Conservation (phyloP, 2,797 vertebrate genomes). For the Esox masquinongy region DNA sequence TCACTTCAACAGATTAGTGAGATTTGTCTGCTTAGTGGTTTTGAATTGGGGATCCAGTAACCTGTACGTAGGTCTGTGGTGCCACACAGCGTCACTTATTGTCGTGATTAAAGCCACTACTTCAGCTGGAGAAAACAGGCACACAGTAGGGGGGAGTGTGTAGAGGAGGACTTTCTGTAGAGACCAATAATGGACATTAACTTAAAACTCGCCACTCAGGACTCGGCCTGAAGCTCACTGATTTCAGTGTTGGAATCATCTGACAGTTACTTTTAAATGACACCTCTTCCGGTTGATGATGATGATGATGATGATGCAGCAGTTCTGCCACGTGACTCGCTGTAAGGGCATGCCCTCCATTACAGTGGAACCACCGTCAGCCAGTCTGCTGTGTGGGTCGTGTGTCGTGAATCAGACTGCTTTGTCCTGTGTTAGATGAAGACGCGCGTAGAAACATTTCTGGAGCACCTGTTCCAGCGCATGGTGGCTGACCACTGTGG, state of each 20-base stretch:
- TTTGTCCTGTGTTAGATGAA: constrained; percentile 75
- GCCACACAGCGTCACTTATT: constrained; percentile 36
- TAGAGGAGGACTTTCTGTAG: constrained; percentile 51
- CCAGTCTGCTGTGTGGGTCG: neutral
- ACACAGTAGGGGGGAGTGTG: neutral
- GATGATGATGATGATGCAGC: neutral
- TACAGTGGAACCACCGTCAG: constrained; percentile 28
- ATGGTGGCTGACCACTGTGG: constrained; percentile 66
- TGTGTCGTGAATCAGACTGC: neutral
- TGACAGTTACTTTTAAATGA: constrained; percentile 26
- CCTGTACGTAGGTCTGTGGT: neutral
- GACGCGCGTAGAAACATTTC: constrained; percentile 79
- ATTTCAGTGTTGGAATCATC: constrained; percentile 6
- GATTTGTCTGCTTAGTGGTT: constrained; percentile 1
- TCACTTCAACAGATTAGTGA: constrained; percentile 21
- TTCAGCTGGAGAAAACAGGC: constrained; percentile 22
- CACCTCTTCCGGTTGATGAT: constrained; percentile 31
- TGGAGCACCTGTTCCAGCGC: constrained; percentile 79
- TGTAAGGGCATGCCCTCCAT: constrained; percentile 22
- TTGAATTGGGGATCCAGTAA: constrained; percentile 41
- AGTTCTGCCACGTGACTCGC: constrained; percentile 41
- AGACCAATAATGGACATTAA: constrained; percentile 3
- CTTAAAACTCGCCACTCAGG: constrained; percentile 31
- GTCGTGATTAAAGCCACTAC: constrained; percentile 53
- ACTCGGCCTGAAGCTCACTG: constrained; percentile 47